Percentiles rank a stretch among this genome's conserved stretches.
Evolutionary conservation across 1,140 invertebrate genomes (phyloP).

Genomic region (Augochlora pura): DNA sequence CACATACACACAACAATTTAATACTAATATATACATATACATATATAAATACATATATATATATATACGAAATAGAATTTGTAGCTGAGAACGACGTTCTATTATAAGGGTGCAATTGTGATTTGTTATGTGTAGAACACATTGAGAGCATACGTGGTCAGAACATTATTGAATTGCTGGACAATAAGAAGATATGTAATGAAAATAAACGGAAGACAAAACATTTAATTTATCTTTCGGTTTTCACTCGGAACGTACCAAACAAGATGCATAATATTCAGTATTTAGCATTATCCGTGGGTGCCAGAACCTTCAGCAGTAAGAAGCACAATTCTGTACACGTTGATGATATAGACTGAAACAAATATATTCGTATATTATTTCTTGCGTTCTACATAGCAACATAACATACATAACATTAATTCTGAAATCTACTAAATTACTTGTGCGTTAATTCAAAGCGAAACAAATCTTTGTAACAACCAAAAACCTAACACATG

Average conservation of each 20-base stretch:
- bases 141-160: slow-evolving; percentile 60
- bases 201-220: slow-evolving; percentile 18
- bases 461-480: no score
- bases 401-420: no score
- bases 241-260: neutral
- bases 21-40: neutral
- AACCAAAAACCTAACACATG: no score
- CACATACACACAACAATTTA: neutral
- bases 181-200: slow-evolving; percentile 62
- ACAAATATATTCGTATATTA: no score
- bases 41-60: slow-evolving; percentile 4
- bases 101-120: slow-evolving; percentile 42
- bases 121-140: slow-evolving; percentile 70
- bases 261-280: no score
- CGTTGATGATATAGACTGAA: no score
- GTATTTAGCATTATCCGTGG: no score
- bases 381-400: no score
- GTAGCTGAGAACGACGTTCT: slow-evolving; percentile 57
- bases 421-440: no score
- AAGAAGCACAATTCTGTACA: no score
- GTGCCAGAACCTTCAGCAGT: no score
- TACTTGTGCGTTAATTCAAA: no score
- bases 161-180: slow-evolving; percentile 66
- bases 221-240: neutral
- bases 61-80: slow-evolving; percentile 16